Evolutionary conservation across 2,797 vertebrate species (phyloP).

Genomic region (Luscinia luscinia): DNA sequence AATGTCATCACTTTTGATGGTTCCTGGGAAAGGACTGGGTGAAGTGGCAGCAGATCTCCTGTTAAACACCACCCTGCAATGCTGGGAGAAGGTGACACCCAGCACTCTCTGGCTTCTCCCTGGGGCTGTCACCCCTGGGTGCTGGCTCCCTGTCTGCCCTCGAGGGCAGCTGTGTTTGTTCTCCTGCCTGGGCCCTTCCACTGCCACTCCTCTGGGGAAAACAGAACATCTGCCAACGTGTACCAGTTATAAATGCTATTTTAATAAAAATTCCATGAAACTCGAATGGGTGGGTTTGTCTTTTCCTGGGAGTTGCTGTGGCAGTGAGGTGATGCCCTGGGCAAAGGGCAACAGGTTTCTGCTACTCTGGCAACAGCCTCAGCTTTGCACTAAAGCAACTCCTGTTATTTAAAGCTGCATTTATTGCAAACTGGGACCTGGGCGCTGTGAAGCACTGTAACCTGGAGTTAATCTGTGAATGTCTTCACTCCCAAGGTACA

Average conservation of each 20-base stretch:
- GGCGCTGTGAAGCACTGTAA: accelerated
- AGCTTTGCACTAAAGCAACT: background rate
- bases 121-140: background rate
- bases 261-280: constrained; percentile 78
- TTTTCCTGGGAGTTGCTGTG: background rate
- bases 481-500: background rate
- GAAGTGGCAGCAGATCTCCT: background rate
- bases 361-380: background rate
- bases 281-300: background rate
- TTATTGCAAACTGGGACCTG: background rate
- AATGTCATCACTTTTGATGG: background rate
- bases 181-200: constrained; percentile 36
- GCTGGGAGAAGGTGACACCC: background rate
- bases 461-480: background rate
- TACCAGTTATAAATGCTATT: constrained; percentile 73
- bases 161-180: background rate
- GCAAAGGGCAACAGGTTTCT: background rate
- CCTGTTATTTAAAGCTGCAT: background rate
- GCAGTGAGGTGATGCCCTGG: background rate
- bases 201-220: background rate
- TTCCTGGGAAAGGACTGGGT: background rate
- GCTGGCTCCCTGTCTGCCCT: background rate
- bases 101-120: background rate
- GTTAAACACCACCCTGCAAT: background rate
- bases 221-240: constrained; percentile 57